Conservation (phyloP, 2,797 vertebrate species). For the Heliangelus exortis region DNA sequence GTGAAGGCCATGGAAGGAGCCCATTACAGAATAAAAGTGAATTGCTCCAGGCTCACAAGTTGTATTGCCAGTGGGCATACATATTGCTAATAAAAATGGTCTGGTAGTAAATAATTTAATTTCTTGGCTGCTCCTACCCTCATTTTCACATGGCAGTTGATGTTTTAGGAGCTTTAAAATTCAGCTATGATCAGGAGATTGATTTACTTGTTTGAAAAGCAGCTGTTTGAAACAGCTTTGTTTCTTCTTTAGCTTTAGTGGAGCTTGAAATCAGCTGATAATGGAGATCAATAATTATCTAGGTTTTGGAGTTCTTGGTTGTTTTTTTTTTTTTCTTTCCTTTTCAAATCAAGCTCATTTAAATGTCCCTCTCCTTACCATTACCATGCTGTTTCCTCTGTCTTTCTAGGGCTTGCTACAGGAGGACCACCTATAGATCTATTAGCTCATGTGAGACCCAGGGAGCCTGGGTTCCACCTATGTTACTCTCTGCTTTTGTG, state of each 20-base stretch:
- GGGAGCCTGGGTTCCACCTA: not conserved
- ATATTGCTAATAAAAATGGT: slow-evolving; percentile 19
- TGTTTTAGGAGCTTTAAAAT: slow-evolving; percentile 74
- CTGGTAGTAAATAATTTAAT: slow-evolving; percentile 48
- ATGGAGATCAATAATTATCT: slow-evolving; percentile 32
- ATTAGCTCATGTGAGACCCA: not conserved
- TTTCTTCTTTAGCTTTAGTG: slow-evolving; percentile 57
- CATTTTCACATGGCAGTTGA: slow-evolving; percentile 62
- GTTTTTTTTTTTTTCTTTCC: not conserved
- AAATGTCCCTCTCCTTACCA: slow-evolving; percentile 4
- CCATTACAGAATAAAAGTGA: slow-evolving; percentile 20
- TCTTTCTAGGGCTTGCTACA: not conserved
- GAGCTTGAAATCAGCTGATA: slow-evolving; percentile 68
- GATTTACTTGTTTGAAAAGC: slow-evolving; percentile 77
- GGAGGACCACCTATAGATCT: not conserved
- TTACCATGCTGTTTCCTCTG: not conserved
- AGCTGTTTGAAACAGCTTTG: slow-evolving; percentile 67
- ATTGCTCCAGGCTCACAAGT: not conserved
- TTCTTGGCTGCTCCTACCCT: slow-evolving; percentile 60
- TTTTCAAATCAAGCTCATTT: slow-evolving; percentile 42
- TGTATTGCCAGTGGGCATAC: not conserved
- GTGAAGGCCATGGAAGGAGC: slow-evolving; percentile 30
- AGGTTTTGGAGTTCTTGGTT: not conserved
- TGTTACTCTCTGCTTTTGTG: not conserved
- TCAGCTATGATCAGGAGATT: slow-evolving; percentile 73